Evolutionary conservation across 2,888 invertebrate species (phyloP), one percentile per base, ranked within the genome.

Genomic region (Scaeva pyrastri): DNA sequence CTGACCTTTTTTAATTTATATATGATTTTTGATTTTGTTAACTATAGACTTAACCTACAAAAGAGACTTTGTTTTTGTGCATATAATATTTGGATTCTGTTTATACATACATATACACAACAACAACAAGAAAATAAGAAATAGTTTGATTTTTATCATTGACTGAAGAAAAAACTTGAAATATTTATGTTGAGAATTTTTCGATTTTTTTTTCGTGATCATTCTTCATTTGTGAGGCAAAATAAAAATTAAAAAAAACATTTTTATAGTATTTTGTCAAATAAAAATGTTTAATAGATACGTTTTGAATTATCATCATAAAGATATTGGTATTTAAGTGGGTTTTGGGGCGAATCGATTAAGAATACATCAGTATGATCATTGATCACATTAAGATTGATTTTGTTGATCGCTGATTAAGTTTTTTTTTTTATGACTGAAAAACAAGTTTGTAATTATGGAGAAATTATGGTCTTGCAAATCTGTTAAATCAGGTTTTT

Each of bases 261-360:
- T n/a, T 21, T 68, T 68, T 39, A 68, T 68, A 21, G 66, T 52
- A 52, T 68, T 68, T 68, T 39, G 52, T 68, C 66, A 50, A 68
- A 68, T 68, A 14, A 68, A 68, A 26, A 31, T 50, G 36, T 21
- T 68, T 68, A 68, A 68, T 68, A 23, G 52, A 23, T 23, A 50
- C 5, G 21, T 50, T 68, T 68, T 52, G 39, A 52, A 52, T 39
- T n/a, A 39, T 60, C 19, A 68, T 39, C 39, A 36, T 64, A 52
- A n/a, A 68, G n/a, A 50, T 14, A 52, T 31, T 8, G n/a, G n/a
- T 50, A 66, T 48, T 50, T 36, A 48, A 36, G 31, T 31, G 48
- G 64, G 14, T 48, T 48, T 66, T 68, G 39, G 52, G 23, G 11
- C 52, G 31, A 1, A n/a, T n/a, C 21, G 52, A 52, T 68, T 39